Evolutionary conservation across 2,113 vertebrate genomes (phyloP).

Genomic region (Ailuropoda melanoleuca): DNA sequence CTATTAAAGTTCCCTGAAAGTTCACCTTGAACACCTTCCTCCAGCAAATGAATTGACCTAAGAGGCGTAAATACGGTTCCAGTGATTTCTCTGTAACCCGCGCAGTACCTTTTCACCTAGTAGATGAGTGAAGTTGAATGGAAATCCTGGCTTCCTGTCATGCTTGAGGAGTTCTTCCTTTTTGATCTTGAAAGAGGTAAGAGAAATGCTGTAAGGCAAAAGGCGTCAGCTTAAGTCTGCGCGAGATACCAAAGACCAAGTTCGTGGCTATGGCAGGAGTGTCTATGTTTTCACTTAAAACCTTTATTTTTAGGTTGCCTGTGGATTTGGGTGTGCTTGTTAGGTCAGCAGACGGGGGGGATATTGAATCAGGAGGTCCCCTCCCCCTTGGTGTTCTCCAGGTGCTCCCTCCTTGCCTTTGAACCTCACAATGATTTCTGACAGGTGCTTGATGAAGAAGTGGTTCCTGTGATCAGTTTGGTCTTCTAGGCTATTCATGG

Average conservation of each 20-base stretch:
- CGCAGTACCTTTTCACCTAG: not conserved
- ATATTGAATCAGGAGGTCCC: not conserved
- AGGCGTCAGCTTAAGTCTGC: not conserved
- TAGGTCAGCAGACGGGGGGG: not conserved
- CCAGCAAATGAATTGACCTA: not conserved
- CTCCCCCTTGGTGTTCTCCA: not conserved
- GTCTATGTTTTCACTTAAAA: not conserved
- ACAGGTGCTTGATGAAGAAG: slow-evolving; percentile 44
- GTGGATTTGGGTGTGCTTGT: not conserved
- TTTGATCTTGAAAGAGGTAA: slow-evolving; percentile 64
- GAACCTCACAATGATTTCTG: slow-evolving; percentile 18
- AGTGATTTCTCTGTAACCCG: not conserved
- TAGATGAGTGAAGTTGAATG: not conserved
- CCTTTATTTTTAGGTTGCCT: not conserved
- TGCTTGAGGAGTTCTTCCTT: not conserved
- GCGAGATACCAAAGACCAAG: not conserved
- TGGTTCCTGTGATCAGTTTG: not conserved
- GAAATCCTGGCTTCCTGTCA: slow-evolving; percentile 37
- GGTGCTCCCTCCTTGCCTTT: not conserved
- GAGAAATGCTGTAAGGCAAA: not conserved
- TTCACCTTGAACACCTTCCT: not conserved
- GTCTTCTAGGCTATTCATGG: not conserved
- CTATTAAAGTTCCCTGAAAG: not conserved
- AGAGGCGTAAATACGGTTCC: not conserved
- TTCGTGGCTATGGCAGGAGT: not conserved